phyloP scores from a whole-genome alignment of 1,140 invertebrate species.

The Diachasma alloeum region DNA sequence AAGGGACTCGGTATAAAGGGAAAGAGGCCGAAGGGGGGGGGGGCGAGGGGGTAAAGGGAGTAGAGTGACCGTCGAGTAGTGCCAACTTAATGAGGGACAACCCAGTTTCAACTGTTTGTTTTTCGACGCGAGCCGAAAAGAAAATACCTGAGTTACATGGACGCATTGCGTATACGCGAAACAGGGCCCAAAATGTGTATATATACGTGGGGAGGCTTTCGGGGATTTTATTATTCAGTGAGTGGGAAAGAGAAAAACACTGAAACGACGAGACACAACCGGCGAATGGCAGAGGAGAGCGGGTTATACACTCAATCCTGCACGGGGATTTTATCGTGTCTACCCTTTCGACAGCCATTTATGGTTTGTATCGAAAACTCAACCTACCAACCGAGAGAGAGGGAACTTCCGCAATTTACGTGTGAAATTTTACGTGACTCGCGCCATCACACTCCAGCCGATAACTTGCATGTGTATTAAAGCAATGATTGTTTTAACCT shows the following conservation, averaged over 20 bases:
- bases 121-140: constrained; percentile 31
- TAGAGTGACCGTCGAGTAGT: constrained; percentile 39
- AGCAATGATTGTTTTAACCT: neutral
- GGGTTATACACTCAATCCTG: neutral
- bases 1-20: constrained; percentile 12
- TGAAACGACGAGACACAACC: neutral
- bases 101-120: constrained; percentile 48
- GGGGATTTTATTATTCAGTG: neutral
- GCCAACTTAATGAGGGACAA: constrained; percentile 53
- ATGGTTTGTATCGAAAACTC: constrained; percentile 36
- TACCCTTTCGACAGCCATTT: constrained; percentile 27
- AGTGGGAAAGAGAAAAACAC: neutral
- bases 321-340: neutral
- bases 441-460: neutral
- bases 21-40: too few relatives aligned
- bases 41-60: constrained; percentile 38
- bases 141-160: constrained; percentile 14
- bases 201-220: neutral
- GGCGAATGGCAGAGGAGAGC: neutral
- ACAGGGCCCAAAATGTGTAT: neutral
- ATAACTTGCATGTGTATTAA: neutral
- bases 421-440: constrained; percentile 42
- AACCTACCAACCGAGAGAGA: neutral
- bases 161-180: neutral
- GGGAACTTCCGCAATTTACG: constrained; percentile 41